These are phyloP conservation scores for Drosophila leontia DNA, from an alignment of 1,140 invertebrate genomes.

Conservation along the genomic window DNA sequence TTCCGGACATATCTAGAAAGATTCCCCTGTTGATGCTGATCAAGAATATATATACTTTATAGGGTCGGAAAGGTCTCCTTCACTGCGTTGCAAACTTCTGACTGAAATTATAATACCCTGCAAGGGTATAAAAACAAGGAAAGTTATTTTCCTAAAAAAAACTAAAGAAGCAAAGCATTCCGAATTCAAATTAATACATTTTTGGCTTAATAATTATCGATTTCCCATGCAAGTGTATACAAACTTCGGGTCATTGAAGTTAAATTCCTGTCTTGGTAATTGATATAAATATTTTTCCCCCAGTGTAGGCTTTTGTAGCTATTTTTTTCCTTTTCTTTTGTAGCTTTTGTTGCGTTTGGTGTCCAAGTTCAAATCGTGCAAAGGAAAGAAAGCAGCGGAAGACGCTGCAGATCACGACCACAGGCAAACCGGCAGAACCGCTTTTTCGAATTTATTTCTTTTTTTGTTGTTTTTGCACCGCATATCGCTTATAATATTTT, in stretches of 20 bases:
- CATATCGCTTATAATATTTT: constrained; percentile 23
- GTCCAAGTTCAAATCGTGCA: constrained; percentile 81
- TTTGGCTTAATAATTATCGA: not conserved
- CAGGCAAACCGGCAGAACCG: constrained; percentile 79
- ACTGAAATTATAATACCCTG: too few species aligned
- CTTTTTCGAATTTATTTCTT: constrained; percentile 61
- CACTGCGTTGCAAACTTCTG: too few species aligned
- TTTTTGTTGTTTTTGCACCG: constrained; percentile 26
- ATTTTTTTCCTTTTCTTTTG: constrained; percentile 21
- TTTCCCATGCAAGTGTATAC: not conserved
- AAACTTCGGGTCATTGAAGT: not conserved
- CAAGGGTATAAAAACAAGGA: too few species aligned
- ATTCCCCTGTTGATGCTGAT: too few species aligned
- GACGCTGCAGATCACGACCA: constrained; percentile 67
- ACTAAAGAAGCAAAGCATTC: not conserved
- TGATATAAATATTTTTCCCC: not conserved
- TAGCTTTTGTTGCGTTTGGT: constrained; percentile 59
- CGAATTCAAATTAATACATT: not conserved
- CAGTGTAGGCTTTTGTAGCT: constrained; percentile 19
- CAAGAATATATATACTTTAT: too few species aligned
- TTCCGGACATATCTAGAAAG: too few species aligned
- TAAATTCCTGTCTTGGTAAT: not conserved
- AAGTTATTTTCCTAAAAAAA: not conserved
- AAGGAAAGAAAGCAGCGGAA: constrained; percentile 77
- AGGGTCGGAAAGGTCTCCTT: too few species aligned